A percentile compares a stretch with the other conserved stretches of the same genome.
phyloP scores from a whole-genome alignment of 1,140 invertebrate species.

The Polypedilum vanderplanki region DNA sequence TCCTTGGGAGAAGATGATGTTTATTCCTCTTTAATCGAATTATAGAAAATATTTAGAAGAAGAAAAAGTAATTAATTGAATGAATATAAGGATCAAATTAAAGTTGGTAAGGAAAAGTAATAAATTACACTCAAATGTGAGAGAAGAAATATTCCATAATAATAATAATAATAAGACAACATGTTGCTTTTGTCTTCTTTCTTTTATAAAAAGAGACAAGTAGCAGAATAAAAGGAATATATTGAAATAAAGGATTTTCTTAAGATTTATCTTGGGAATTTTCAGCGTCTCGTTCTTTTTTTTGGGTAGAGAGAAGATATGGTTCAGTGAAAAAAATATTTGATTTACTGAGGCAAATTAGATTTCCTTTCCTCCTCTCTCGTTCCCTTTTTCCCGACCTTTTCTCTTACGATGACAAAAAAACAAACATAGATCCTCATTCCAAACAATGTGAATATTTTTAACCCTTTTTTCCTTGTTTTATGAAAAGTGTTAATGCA shows the following conservation, averaged over 20 bases:
- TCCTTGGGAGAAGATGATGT: not conserved
- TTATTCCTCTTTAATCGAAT: not conserved
- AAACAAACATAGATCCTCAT: not conserved
- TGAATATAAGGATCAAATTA: not conserved
- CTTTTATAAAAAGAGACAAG: not conserved
- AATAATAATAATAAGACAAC: not conserved
- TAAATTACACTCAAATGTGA: not conserved
- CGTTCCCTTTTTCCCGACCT: not conserved
- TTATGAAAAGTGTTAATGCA: not conserved
- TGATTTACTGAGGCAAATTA: not conserved
- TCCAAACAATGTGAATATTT: not conserved
- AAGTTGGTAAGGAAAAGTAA: not conserved
- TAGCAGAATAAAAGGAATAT: not conserved
- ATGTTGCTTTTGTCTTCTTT: not conserved
- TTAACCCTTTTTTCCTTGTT: not conserved
- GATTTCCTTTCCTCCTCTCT: not conserved
- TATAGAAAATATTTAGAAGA: not conserved
- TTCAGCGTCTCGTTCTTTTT: not conserved
- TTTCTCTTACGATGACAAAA: not conserved
- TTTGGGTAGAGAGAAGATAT: not conserved
- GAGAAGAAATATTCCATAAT: not conserved
- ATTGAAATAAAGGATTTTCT: not conserved
- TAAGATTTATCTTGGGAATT: not conserved
- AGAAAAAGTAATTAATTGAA: not conserved
- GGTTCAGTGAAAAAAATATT: slow-evolving; percentile 12